Base-by-base conservation (phyloP, 2,113 vertebrate species). In the Cygnus atratus region DNA sequence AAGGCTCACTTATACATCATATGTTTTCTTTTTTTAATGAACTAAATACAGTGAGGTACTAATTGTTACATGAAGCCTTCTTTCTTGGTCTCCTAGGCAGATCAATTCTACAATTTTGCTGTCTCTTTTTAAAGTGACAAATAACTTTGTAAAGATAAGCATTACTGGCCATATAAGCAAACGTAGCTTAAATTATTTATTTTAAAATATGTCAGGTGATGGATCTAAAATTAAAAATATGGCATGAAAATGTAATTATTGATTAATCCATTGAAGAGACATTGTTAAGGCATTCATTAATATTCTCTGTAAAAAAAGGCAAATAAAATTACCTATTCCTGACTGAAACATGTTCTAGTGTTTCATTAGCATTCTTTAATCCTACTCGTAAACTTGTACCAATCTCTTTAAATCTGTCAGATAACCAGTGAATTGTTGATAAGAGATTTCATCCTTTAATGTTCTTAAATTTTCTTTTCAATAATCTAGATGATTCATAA, bases 401-500 rank as follows among this genome's bases (percentile, higher is more conserved):
- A 94, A 44, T 59, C 61, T 92, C 79, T 91, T 81, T 85, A 89
- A 93, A 96, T 31, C 22, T 81, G 68, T 75, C 72, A 87, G 62
- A 96, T 82, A 96, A 88, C 54, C 71, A 94, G 75, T 21, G 93
- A 96, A 77, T 63, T 52, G 37, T 39, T 87, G 80, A 83, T 92
- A 80, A 90, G 44, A 85, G 39, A 84, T 81, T 91, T 93, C 46
- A 92, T 94, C 21, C 89, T 78, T 93, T 87, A 93, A 86, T 93
- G 70, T 2, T 84, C 78, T 94, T 91, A 74, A 61, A 77, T 93
- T 91, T 77, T 84, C 65, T 90, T 92, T 92, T 87, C 59, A 90
- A 10, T 82, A 88, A 83, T 87, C 84, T 88, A 75, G 63, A 87
- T 77, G 71, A 92, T 78, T 96, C 82, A 89, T 93, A 96, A 91